A percentile compares a stretch with the other conserved stretches of the same genome.
Evolutionary conservation across 2,113 vertebrate genomes (phyloP).

Genomic region (Atherinomorus stipes): DNA sequence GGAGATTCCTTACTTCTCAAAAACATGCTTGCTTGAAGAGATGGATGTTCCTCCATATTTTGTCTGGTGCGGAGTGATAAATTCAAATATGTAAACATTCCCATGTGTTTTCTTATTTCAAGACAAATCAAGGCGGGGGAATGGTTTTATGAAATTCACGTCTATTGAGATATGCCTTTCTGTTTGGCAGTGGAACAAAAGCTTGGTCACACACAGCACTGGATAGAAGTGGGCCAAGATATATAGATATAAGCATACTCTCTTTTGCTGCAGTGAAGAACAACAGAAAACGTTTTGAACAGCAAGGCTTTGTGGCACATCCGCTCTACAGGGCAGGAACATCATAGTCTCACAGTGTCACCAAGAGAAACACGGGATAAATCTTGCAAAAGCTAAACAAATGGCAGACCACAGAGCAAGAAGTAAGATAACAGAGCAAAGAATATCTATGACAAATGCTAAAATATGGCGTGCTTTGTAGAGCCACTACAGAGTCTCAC

Average conservation of each 20-base stretch:
- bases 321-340: constrained; percentile 39
- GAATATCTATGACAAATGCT: constrained; percentile 65
- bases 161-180: constrained; percentile 58
- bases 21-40: background rate
- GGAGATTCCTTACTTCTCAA: background rate
- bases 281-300: constrained; percentile 46
- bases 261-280: constrained; percentile 52
- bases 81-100: constrained; percentile 34
- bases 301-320: constrained; percentile 46
- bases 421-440: constrained; percentile 62
- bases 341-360: constrained; percentile 54
- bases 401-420: constrained; percentile 66
- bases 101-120: constrained; percentile 16
- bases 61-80: background rate
- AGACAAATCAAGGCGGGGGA: constrained; percentile 28
- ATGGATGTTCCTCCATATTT: constrained; percentile 1
- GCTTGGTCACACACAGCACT: constrained; percentile 27
- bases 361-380: constrained; percentile 59
- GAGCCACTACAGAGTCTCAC: constrained; percentile 56
- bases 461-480: constrained; percentile 69
- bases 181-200: constrained; percentile 57
- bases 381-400: constrained; percentile 70
- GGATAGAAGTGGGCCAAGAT: constrained; percentile 68
- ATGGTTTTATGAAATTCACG: constrained; percentile 33
- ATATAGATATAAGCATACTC: constrained; percentile 48